phyloP scores from a whole-genome alignment of 2,797 vertebrate species.

The Pangasius krempfi region DNA sequence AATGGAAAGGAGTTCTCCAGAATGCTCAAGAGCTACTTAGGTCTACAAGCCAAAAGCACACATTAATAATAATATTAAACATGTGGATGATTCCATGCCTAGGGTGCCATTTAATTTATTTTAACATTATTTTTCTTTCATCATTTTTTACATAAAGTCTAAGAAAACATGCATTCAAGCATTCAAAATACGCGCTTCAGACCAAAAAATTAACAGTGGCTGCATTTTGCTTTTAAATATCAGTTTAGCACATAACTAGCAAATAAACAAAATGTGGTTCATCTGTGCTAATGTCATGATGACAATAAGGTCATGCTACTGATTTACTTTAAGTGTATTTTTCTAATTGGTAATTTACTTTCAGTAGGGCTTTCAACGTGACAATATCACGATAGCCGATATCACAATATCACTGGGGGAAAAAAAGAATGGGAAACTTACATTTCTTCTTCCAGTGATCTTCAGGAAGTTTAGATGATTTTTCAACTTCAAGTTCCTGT shows the following conservation, averaged over 20 bases:
- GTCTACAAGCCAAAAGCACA: slow-evolving; percentile 14
- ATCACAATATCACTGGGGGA: not conserved
- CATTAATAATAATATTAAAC: not conserved
- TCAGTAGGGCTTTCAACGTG: not conserved
- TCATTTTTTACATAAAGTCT: not conserved
- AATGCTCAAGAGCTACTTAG: slow-evolving; percentile 46
- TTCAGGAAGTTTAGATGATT: not conserved
- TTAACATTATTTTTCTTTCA: not conserved
- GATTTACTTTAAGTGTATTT: not conserved
- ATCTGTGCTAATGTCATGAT: not conserved
- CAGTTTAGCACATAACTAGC: not conserved
- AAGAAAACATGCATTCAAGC: not conserved
- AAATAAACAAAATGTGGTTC: not conserved
- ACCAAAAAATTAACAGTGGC: not conserved
- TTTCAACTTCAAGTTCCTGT: not conserved
- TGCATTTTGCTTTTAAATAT: not conserved
- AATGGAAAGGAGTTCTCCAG: slow-evolving; percentile 44
- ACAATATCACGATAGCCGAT: not conserved
- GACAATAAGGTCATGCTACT: not conserved
- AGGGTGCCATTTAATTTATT: not conserved
- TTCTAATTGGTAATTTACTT: not conserved
- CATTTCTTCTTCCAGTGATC: not conserved
- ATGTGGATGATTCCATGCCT: not conserved
- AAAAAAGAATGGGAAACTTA: not conserved
- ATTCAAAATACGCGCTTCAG: not conserved